Conservation (phyloP, 2,797 vertebrate species). For the Myiotriccus ornatus region DNA sequence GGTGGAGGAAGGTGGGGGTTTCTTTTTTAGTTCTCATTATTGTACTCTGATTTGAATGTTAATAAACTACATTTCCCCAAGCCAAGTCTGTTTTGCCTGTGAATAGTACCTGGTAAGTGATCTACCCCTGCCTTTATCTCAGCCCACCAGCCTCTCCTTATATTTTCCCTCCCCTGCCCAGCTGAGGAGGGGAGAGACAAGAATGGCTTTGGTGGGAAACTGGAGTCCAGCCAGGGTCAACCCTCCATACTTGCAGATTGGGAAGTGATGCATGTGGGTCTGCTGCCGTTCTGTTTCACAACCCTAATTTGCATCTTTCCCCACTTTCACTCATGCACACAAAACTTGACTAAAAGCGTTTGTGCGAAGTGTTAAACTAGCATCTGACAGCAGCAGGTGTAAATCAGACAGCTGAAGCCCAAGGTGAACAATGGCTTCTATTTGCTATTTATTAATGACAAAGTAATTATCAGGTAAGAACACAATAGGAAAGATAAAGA, state of each 20-base stretch:
- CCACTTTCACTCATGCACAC: neutral
- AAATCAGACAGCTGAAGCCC: neutral
- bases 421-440: neutral
- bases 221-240: neutral
- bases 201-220: neutral
- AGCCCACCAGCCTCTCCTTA: fast-evolving
- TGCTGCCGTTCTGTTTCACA: neutral
- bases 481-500: neutral
- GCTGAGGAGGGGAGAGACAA: neutral
- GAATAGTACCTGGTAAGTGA: neutral
- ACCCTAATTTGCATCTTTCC: neutral
- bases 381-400: neutral
- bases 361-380: neutral
- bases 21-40: neutral
- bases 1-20: fast-evolving
- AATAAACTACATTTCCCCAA: neutral
- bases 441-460: neutral
- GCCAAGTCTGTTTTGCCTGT: neutral
- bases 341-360: neutral
- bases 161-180: neutral
- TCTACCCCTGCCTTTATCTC: neutral
- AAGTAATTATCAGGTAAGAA: neutral
- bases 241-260: neutral
- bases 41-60: neutral
- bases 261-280: neutral